These are phyloP conservation scores for Eupeodes luniger DNA, from an alignment of 2,888 invertebrate genomes.

Conservation along the genomic window DNA sequence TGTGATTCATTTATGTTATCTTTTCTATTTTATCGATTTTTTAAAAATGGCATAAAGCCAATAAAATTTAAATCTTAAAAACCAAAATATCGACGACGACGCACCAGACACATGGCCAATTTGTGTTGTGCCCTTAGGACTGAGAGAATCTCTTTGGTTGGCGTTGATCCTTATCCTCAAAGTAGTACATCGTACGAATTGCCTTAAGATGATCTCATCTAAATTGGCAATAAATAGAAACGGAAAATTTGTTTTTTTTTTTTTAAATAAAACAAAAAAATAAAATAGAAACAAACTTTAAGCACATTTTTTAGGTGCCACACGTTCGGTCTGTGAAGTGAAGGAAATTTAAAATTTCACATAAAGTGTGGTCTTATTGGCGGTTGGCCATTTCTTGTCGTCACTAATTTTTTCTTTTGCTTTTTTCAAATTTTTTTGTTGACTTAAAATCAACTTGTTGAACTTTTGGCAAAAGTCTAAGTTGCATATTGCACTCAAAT, in stretches of 20 bases:
- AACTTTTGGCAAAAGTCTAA: slow-evolving; percentile 52
- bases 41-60: slow-evolving; percentile 55
- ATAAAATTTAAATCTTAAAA: slow-evolving; percentile 24
- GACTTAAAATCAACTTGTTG: slow-evolving; percentile 38
- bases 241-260: neutral
- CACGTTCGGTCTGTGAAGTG: slow-evolving; percentile 10
- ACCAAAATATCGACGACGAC: slow-evolving; percentile 13
- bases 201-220: slow-evolving; percentile 66
- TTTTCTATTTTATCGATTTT: slow-evolving; percentile 10
- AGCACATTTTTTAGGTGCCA: slow-evolving; percentile 34
- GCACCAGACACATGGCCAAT: slow-evolving; percentile 45
- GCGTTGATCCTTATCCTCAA: slow-evolving; percentile 67
- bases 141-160: slow-evolving; percentile 23
- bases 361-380: slow-evolving; percentile 46
- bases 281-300: slow-evolving; percentile 40
- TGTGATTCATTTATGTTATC: slow-evolving; percentile 60
- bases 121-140: slow-evolving; percentile 54
- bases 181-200: slow-evolving; percentile 54
- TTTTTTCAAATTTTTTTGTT: slow-evolving; percentile 8
- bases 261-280: slow-evolving; percentile 1
- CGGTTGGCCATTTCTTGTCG: slow-evolving; percentile 46
- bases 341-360: slow-evolving; percentile 14
- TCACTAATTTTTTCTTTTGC: neutral
- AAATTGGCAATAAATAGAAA: slow-evolving; percentile 52
- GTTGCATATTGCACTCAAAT: slow-evolving; percentile 48